Percentiles rank a stretch among this genome's conserved stretches.
Conservation (phyloP, 2,888 invertebrate genomes). For the Liodrosophila aerea region DNA sequence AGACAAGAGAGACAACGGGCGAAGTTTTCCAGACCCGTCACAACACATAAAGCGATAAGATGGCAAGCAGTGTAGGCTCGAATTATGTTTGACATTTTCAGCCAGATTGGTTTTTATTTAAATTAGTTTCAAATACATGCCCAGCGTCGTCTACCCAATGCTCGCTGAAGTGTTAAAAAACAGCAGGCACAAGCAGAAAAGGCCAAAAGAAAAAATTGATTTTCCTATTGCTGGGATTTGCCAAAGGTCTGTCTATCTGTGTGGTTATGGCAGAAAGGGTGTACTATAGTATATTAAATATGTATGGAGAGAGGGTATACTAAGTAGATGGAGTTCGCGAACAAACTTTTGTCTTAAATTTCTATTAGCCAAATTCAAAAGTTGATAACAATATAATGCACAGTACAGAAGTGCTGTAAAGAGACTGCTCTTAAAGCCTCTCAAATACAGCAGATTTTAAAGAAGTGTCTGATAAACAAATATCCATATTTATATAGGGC, state of each 20-base stretch:
- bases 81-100: constrained; percentile 63
- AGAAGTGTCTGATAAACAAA: too few relatives aligned
- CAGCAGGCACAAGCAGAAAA: constrained; percentile 19
- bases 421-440: too few relatives aligned
- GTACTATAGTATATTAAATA: constrained; percentile 17
- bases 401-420: too few relatives aligned
- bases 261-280: constrained; percentile 20
- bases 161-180: constrained; percentile 67
- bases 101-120: constrained; percentile 76
- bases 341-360: not conserved
- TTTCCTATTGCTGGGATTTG: constrained; percentile 38
- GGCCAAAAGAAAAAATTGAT: constrained; percentile 44
- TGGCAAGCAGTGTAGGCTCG: constrained; percentile 48
- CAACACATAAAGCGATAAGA: constrained; percentile 62
- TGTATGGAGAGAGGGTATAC: constrained; percentile 1
- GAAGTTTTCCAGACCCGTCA: constrained; percentile 56
- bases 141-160: constrained; percentile 21
- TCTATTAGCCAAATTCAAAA: not conserved
- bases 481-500: constrained; percentile 5
- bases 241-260: constrained; percentile 25
- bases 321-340: not conserved
- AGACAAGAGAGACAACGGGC: constrained; percentile 22
- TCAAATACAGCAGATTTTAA: too few relatives aligned
- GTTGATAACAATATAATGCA: not conserved
- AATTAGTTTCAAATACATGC: constrained; percentile 72